phyloP scores from a whole-genome alignment of 2,888 invertebrate species.

The Platycheirus rosarum region DNA sequence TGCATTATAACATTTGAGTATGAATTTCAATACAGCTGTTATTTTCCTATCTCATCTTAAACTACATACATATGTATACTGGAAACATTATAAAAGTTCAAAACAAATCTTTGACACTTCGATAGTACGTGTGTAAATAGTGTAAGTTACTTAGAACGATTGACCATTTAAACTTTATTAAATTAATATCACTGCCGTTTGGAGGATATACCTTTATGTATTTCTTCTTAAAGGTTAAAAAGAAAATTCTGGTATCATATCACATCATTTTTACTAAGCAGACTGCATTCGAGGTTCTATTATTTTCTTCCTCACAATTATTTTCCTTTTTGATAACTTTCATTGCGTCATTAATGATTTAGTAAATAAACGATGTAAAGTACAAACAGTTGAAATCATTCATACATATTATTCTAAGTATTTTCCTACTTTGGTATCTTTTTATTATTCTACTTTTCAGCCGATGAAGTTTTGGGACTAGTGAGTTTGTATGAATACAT shows the following conservation, averaged over 20 bases:
- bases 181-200: no score
- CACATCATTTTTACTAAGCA: slow-evolving; percentile 32
- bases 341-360: slow-evolving; percentile 2
- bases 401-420: slow-evolving; percentile 25
- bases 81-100: slow-evolving; percentile 76
- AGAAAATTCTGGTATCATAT: neutral
- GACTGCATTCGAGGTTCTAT: slow-evolving; percentile 10
- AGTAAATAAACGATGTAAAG: slow-evolving; percentile 8
- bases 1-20: no score
- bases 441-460: slow-evolving; percentile 63
- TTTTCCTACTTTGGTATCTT: slow-evolving; percentile 60
- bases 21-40: no score
- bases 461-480: slow-evolving; percentile 59
- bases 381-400: neutral
- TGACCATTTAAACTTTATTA: no score
- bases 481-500: slow-evolving; percentile 59
- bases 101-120: slow-evolving; percentile 70
- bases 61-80: no score
- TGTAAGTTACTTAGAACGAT: slow-evolving; percentile 4
- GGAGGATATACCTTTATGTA: no score
- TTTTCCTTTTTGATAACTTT: slow-evolving; percentile 26
- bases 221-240: no score
- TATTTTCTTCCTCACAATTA: slow-evolving; percentile 25
- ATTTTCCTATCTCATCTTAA: no score
- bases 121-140: slow-evolving; percentile 54